Percentiles rank a stretch among this genome's conserved stretches.
These are phyloP conservation scores for Entomobrya multifasciata DNA, from an alignment of 2,888 invertebrate genomes.

Conservation along the genomic window DNA sequence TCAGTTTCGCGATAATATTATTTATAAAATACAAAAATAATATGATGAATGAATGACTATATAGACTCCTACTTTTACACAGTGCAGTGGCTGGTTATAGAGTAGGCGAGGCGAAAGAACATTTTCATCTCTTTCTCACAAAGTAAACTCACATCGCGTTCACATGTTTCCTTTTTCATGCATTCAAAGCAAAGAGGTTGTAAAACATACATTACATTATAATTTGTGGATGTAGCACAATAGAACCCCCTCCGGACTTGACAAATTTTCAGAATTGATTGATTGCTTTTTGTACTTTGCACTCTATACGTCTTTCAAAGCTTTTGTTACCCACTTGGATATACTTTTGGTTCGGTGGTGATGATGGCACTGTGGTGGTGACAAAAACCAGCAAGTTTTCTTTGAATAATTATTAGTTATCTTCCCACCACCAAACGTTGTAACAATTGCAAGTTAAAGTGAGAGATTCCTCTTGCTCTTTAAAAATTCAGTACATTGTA, in stretches of 20 bases:
- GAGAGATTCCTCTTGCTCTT: too few species aligned
- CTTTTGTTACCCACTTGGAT: slow-evolving; percentile 28
- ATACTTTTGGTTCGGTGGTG: neutral
- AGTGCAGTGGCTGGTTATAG: neutral
- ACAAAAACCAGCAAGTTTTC: neutral
- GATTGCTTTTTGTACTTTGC: slow-evolving; percentile 69
- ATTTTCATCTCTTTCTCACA: slow-evolving; percentile 5
- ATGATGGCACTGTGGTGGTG: neutral
- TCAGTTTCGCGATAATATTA: slow-evolving; percentile 21
- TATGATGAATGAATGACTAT: too few species aligned
- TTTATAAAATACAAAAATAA: neutral
- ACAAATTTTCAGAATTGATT: slow-evolving; percentile 70
- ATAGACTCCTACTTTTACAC: neutral
- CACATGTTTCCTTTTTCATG: slow-evolving; percentile 24
- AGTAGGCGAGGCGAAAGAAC: neutral
- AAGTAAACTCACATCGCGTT: neutral
- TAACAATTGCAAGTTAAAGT: too few species aligned
- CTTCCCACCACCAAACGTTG: neutral
- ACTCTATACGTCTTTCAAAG: slow-evolving; percentile 2
- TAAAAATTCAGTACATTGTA: too few species aligned
- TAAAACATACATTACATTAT: slow-evolving; percentile 28
- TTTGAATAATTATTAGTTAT: slow-evolving; percentile 17
- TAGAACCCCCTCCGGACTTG: slow-evolving; percentile 66
- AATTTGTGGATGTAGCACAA: slow-evolving; percentile 49
- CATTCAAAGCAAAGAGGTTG: neutral